Base-by-base conservation (phyloP, 2,797 vertebrate genomes). In the Leptodactylus fallax region DNA sequence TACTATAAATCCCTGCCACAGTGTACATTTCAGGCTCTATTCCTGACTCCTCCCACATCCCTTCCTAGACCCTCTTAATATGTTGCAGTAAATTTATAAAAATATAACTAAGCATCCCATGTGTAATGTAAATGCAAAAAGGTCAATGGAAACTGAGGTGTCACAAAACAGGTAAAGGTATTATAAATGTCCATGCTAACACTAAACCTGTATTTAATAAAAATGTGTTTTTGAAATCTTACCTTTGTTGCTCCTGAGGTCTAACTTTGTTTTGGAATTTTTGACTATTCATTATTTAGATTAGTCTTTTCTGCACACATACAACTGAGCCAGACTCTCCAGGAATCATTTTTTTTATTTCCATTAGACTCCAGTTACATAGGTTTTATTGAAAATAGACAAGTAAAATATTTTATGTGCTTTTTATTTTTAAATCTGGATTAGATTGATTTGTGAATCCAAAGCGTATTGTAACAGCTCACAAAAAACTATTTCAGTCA, bases 201-300 rank as follows among this genome's bases (percentile, higher is more conserved):
- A 76, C 60, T 74, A 58, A 87, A 87, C 81, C 81, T 87, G 74
- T 69, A 77, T 78, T 87, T 67, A 83, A 87, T 83, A 77, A 87
- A 71, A 79, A 16, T 21, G n/a, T 87, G 87, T 83, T 83, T 87
- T 67, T 87, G 86, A 87, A 87, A 87, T 53, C 81, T 47, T 56
- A 79, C 72, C 81, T 58, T 60, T 83, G 80, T 83, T 77, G 53
- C 80, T 78, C 61, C 49, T 69, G 53, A 78, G 36, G 27, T 79
- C 61, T 47, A 55, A 79, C 81, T 69, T 79, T 83, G 60, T 83
- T 87, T 87, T 87, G 87, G 87, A 87, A 87, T 87, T 83, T 83
- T 78, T 83, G 80, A 87, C 80, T 83, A 87, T 87, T 83, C 81
- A 87, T 83, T 87, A 87, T 87, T 87, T 87, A 78, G 78, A 81